Conservation (phyloP, 2,797 vertebrate species). For the Carapus acus region DNA sequence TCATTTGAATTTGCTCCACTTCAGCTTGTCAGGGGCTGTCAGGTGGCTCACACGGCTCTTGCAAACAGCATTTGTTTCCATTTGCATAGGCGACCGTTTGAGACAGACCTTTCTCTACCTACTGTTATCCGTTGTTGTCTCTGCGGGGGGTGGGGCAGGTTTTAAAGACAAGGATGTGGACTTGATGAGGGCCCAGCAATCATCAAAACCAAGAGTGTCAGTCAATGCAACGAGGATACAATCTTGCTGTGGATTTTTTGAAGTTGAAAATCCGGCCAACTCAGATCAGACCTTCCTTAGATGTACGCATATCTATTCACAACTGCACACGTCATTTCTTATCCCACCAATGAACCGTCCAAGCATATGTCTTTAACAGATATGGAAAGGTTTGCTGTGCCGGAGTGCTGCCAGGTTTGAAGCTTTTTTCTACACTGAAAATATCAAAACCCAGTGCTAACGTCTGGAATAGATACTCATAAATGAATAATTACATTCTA, state of each 20-base stretch:
- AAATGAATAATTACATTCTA: no score
- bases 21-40: slow-evolving; percentile 29
- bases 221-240: slow-evolving; percentile 4
- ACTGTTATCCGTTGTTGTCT: slow-evolving; percentile 23
- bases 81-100: slow-evolving; percentile 63
- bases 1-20: slow-evolving; percentile 65
- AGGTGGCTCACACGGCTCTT: slow-evolving; percentile 41
- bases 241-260: no score
- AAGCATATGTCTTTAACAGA: no score
- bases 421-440: not conserved
- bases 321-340: not conserved
- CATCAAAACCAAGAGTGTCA: slow-evolving; percentile 1
- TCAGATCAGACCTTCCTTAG: no score
- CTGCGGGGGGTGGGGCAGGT: slow-evolving; percentile 16
- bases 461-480: no score
- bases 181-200: slow-evolving; percentile 12
- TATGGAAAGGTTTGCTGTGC: not conserved
- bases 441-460: no score
- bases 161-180: slow-evolving; percentile 6
- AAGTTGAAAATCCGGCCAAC: no score
- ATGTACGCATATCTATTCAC: no score
- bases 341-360: no score
- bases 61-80: slow-evolving; percentile 57
- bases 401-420: not conserved
- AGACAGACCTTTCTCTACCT: slow-evolving; percentile 28